phyloP scores from a whole-genome alignment of 2,113 vertebrate species.

The Sylvilagus bachmani region DNA sequence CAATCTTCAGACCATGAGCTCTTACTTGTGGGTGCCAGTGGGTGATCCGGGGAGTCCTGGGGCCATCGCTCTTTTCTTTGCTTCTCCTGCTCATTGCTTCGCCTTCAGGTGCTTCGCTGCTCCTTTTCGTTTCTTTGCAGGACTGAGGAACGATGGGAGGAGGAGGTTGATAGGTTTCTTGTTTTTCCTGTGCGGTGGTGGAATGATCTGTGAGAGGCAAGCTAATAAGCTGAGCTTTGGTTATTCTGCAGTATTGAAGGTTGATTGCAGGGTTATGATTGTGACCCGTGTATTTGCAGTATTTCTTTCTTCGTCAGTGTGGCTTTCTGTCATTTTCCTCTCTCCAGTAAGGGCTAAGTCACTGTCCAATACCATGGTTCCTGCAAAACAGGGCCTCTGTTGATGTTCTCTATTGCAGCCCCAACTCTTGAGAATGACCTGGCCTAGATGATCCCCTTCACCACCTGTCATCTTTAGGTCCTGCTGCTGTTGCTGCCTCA shows the following conservation, averaged over 20 bases:
- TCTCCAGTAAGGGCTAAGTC: conserved; percentile 33
- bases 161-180: conserved; percentile 27
- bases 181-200: not conserved
- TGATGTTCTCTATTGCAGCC: conserved; percentile 33
- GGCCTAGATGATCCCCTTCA: conserved; percentile 21
- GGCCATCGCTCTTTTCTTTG: conserved; percentile 10
- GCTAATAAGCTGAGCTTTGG: conserved; percentile 19
- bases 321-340: conserved; percentile 60
- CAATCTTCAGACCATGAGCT: not conserved
- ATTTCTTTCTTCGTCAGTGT: conserved; percentile 60
- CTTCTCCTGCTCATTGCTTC: conserved; percentile 65
- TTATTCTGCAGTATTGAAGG: conserved; percentile 48
- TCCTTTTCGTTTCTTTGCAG: conserved; percentile 59
- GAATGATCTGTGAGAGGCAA: conserved; percentile 30
- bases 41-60: not conserved
- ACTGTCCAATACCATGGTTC: conserved; percentile 18
- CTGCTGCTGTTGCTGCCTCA: conserved; percentile 18
- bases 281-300: conserved; percentile 51
- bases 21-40: conserved; percentile 21
- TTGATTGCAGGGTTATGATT: conserved; percentile 33
- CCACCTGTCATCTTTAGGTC: not conserved
- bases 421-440: conserved; percentile 14
- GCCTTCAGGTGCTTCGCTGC: conserved; percentile 67
- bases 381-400: conserved; percentile 12
- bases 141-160: conserved; percentile 6